phyloP scores from a whole-genome alignment of 2,797 vertebrate species.

The Pantherophis alleghaniensis region DNA sequence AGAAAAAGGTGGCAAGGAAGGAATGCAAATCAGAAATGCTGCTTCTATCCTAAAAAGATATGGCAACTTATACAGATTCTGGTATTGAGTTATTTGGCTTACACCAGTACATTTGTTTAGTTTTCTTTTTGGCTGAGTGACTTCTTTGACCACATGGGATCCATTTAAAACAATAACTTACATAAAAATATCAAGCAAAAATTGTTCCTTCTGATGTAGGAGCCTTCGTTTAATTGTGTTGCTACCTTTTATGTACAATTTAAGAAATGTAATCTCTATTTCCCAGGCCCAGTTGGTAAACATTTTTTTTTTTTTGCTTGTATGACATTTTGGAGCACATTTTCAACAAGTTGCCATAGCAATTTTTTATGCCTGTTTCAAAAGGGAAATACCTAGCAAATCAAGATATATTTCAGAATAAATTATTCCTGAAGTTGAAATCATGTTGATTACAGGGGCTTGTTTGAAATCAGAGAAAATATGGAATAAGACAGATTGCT shows the following conservation, averaged over 20 bases:
- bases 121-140: slow-evolving; percentile 1
- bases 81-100: not conserved
- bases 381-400: slow-evolving; percentile 27
- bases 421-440: slow-evolving; percentile 14
- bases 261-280: slow-evolving; percentile 36
- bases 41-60: not conserved
- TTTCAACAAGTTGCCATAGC: slow-evolving; percentile 32
- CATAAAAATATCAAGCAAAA: not conserved
- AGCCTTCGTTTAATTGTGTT: slow-evolving; percentile 1
- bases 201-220: not conserved
- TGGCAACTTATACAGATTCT: not conserved
- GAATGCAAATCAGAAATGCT: not conserved
- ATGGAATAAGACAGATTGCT: not conserved
- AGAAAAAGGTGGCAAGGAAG: not conserved
- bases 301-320: slow-evolving; percentile 27
- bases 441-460: not conserved
- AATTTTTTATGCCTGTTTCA: slow-evolving; percentile 36
- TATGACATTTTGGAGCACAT: slow-evolving; percentile 6
- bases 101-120: not conserved
- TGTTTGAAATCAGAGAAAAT: not conserved
- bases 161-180: slow-evolving; percentile 10
- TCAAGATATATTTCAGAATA: slow-evolving; percentile 23
- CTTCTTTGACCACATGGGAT: slow-evolving; percentile 7
- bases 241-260: slow-evolving; percentile 22
- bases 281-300: slow-evolving; percentile 39